phyloP scores from a whole-genome alignment of 2,888 invertebrate genomes.

The Cynaeus angustus region DNA sequence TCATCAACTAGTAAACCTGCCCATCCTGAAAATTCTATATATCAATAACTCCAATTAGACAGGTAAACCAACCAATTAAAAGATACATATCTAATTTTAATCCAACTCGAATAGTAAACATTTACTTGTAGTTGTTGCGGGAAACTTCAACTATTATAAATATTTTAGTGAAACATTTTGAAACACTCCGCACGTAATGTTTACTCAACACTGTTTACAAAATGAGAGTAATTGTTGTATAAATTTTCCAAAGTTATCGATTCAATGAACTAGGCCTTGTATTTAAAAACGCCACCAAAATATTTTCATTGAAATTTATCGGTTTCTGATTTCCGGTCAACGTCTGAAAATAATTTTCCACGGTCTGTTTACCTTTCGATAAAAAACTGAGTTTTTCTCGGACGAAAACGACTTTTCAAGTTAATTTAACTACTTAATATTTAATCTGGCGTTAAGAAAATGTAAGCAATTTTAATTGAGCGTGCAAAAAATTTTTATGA shows the following conservation, averaged over 20 bases:
- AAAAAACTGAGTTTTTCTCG: slow-evolving; percentile 9
- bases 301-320: slow-evolving; percentile 14
- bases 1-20: not conserved
- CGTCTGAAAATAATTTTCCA: slow-evolving; percentile 15
- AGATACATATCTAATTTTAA: slow-evolving; percentile 2
- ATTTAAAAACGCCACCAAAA: not conserved
- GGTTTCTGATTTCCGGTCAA: slow-evolving; percentile 25
- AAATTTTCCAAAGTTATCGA: not conserved
- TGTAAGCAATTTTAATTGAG: not conserved
- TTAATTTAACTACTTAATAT: not conserved
- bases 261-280: too few relatives aligned
- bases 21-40: not conserved
- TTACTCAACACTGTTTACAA: not conserved
- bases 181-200: slow-evolving; percentile 1
- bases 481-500: slow-evolving; percentile 3
- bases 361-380: slow-evolving; percentile 16
- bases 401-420: too few relatives aligned
- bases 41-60: slow-evolving; percentile 16
- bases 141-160: not conserved
- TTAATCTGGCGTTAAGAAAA: not conserved
- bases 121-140: not conserved
- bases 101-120: not conserved
- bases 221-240: not conserved
- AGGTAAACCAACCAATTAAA: slow-evolving; percentile 8
- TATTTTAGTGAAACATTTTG: slow-evolving; percentile 1